phyloP scores from a whole-genome alignment of 2,113 vertebrate species.

The Epinephelus fuscoguttatus region DNA sequence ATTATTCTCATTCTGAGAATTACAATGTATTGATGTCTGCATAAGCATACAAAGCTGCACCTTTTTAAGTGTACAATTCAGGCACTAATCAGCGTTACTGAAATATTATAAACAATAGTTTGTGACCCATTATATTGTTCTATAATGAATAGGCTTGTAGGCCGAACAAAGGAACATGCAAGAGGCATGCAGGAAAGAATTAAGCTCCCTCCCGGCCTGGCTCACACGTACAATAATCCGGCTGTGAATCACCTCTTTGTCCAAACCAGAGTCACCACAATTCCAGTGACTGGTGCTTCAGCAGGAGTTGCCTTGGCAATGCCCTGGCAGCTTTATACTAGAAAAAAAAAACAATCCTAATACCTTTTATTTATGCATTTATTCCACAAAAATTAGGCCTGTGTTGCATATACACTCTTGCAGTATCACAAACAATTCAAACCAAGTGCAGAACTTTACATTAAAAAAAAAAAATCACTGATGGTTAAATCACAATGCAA shows the following conservation, averaged over 20 bases:
- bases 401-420: neutral
- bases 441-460: neutral
- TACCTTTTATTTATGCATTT: slow-evolving; percentile 21
- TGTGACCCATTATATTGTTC: slow-evolving; percentile 54
- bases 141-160: slow-evolving; percentile 56
- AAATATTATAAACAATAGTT: slow-evolving; percentile 48
- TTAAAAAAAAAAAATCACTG: neutral
- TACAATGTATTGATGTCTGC: slow-evolving; percentile 6
- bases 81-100: slow-evolving; percentile 1
- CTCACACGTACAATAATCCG: slow-evolving; percentile 82
- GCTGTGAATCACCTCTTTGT: slow-evolving; percentile 83
- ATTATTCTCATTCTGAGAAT: neutral
- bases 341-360: slow-evolving; percentile 13
- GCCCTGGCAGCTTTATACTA: slow-evolving; percentile 55
- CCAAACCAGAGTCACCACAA: slow-evolving; percentile 67
- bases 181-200: slow-evolving; percentile 73
- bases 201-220: slow-evolving; percentile 64
- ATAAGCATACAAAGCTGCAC: neutral
- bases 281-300: slow-evolving; percentile 59
- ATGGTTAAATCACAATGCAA: neutral
- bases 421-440: neutral
- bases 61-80: slow-evolving; percentile 9
- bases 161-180: slow-evolving; percentile 68
- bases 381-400: neutral
- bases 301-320: slow-evolving; percentile 72